Base-by-base conservation (phyloP, 1,140 invertebrate species). In the Chrysoperla carnea region DNA sequence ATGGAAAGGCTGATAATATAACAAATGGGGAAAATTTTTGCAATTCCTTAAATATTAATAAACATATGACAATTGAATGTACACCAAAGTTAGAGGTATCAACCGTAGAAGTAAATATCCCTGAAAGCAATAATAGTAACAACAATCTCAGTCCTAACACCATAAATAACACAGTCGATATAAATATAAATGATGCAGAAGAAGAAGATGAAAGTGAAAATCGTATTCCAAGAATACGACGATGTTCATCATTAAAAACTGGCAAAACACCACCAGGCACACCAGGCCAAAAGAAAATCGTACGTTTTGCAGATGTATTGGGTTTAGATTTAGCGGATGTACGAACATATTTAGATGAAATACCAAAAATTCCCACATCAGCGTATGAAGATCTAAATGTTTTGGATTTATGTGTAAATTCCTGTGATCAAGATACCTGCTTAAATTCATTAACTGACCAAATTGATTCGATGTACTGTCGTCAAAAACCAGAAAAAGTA, bases 281-380 rank as follows among this genome's bases (percentile, higher is more conserved):
- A 8, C 85, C 86, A 0, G 77, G 81, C 3, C 68, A 81, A 1
- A 95, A 94, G 60, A 96, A 95, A 62, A 92, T 92, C 29, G 91
- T 95, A 1, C 71, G 91, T 12, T 97, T 97, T 60, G 92, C 91
- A 0, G 92, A 96, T 56, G 88, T 86, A 1, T 63, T 97, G 28
- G 92, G 92, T 0, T 64, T 96, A 6, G 91, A 96, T 66, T 64
- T 97, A 46, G 88, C 87, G 8, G 85, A 88, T 52, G 81, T 95
- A 0, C 73, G 87, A 52, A 89, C 84, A 3, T 90, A 88, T 60
- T 64, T 89, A 46, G 86, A 91, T 54, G 88, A 90, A 62, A 78
- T 90, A 46, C 88, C 88, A 1, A 81, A 78, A 48, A 71, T 93
- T 50, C 88, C 87, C 1, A 81, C 76, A 54, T 90, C 84, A 1